These are phyloP conservation scores for Rhinoptilus africanus DNA, from an alignment of 2,113 vertebrate genomes.

Conservation along the genomic window DNA sequence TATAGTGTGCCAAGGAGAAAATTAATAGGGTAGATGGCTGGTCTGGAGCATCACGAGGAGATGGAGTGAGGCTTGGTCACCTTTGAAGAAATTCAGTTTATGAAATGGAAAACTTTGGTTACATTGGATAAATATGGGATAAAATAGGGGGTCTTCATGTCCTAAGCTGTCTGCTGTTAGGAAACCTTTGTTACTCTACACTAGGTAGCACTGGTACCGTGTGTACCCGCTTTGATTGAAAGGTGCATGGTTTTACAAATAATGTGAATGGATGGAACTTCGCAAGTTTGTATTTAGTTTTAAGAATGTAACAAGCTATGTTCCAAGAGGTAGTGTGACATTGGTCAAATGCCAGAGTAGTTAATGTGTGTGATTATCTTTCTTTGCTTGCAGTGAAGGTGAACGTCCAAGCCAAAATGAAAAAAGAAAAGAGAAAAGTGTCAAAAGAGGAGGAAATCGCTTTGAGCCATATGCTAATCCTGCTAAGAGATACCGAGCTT, in stretches of 20 bases:
- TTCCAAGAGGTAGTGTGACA: neutral
- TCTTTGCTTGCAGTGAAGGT: slow-evolving; percentile 72
- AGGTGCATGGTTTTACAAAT: neutral
- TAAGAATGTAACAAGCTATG: neutral
- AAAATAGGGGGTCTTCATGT: neutral
- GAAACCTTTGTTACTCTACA: neutral
- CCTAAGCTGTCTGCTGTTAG: neutral
- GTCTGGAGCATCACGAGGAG: neutral
- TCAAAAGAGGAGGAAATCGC: slow-evolving; percentile 87
- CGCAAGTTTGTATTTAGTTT: neutral
- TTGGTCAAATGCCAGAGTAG: neutral
- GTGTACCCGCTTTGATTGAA: neutral
- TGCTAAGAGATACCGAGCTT: slow-evolving; percentile 90
- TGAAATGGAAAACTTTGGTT: neutral
- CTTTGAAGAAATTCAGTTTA: neutral
- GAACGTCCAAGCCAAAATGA: slow-evolving; percentile 82
- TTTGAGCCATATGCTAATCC: slow-evolving; percentile 90
- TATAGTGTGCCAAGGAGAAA: neutral
- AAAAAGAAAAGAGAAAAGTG: slow-evolving; percentile 88
- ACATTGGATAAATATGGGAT: neutral
- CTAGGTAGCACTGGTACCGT: rapidly evolving
- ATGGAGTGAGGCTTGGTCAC: neutral
- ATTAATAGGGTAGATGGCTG: neutral
- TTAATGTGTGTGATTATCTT: neutral
- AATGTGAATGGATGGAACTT: neutral